Base-by-base conservation (phyloP, 2,888 invertebrate genomes). In the Catocala fraxini region DNA sequence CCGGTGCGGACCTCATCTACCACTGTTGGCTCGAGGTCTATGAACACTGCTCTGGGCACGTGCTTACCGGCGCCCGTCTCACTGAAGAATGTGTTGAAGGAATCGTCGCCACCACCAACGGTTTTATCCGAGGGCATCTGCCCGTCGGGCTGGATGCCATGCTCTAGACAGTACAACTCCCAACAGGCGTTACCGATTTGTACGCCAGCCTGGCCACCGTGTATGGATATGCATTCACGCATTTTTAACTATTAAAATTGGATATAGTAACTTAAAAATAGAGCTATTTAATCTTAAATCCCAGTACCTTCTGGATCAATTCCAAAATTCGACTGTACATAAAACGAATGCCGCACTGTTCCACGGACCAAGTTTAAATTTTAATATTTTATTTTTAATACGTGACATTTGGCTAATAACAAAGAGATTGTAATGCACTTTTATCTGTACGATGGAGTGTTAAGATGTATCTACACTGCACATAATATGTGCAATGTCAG, bases 1-100 rank as follows among this genome's bases (percentile, higher is more conserved):
- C 98, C 98, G 52, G 98, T 98, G 79, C 98, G 96, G 43, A 98
- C 98, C 90, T 98, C 98, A 89, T 98, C 97, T 52, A 99, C 98
- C 61, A 99, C 99, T 59, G 99, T 99, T 34, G 99, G 99, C 90
- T 99, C 99, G 84, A 99, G 94, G 89, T 99, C 99, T 49, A 99
- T 98, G 87, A 99, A 99, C 13, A 99, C 98, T 5, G 97, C 98
- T 77, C 99, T 95, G 13, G 99, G 99, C 1, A 99, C 99, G 89
- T 99, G 99, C 89, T 99, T 99, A 66, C 99, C 99, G 56, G 98
- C 97, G 45, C 98, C 98, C 9, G 99, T 99, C 92, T 99, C 99
- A 81, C 97, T 97, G 95, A 98, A 98, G 95, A 98, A 98, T 61
- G 97, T 99, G 91, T 98, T 98, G 95, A 98, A 99, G 62, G 98